Evolutionary conservation across 2,113 vertebrate species (phyloP).

Genomic region (Chlorodrepanis virens): DNA sequence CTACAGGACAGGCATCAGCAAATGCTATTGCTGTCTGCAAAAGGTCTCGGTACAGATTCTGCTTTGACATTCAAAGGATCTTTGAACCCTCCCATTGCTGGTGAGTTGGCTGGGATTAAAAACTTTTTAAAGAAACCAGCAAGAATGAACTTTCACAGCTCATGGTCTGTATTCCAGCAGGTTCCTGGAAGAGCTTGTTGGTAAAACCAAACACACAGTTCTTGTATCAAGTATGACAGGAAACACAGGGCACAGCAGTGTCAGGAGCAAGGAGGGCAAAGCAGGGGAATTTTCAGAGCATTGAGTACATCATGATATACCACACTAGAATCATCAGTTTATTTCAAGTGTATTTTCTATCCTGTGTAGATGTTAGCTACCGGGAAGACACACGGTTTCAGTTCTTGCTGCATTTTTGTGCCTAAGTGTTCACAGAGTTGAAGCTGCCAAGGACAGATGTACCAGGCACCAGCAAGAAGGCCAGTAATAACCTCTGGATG

Average conservation of each 20-base stretch:
- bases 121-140: not conserved
- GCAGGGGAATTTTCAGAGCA: not conserved
- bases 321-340: not conserved
- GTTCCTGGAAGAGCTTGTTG: not conserved
- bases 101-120: not conserved
- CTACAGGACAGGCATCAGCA: not conserved
- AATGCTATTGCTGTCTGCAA: not conserved
- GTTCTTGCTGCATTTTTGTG: not conserved
- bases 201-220: not conserved
- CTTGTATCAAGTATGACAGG: not conserved
- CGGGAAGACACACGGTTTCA: not conserved
- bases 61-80: not conserved
- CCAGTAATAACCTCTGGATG: not conserved
- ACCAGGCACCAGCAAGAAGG: not conserved
- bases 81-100: not conserved
- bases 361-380: not conserved
- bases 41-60: not conserved
- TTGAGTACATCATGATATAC: accelerated
- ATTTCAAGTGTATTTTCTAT: not conserved
- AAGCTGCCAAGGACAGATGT: not conserved
- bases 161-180: not conserved
- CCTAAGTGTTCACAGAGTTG: not conserved
- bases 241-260: not conserved
- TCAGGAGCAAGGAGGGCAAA: not conserved
- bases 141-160: not conserved